A percentile compares a stretch with the other conserved stretches of the same genome.
phyloP scores from a whole-genome alignment of 1,140 invertebrate species.

The Thaumetopoea pityocampa region DNA sequence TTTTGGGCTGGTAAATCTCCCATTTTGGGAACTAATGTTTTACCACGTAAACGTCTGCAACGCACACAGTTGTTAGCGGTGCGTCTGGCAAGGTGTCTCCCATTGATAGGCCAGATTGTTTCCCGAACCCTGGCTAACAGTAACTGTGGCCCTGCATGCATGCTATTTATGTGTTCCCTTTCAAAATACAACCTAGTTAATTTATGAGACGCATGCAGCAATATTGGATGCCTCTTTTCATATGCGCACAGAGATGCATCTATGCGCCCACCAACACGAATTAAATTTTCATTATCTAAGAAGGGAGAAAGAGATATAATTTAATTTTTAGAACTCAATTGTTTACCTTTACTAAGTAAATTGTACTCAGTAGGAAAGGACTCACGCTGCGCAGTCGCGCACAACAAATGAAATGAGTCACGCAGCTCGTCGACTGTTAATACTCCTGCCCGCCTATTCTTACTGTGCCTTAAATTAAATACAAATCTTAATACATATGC shows the following conservation, averaged over 20 bases:
- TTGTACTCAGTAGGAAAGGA: conserved; percentile 12
- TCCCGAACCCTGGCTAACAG: conserved; percentile 18
- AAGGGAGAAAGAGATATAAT: conserved; percentile 11
- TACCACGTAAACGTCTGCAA: conserved; percentile 15
- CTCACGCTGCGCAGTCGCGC: neutral
- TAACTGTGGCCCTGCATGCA: conserved; percentile 25
- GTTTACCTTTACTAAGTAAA: neutral
- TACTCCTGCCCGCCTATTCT: conserved; percentile 9
- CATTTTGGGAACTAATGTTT: conserved; percentile 25
- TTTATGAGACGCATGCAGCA: conserved; percentile 18
- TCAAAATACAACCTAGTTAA: conserved; percentile 19
- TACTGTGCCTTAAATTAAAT: conserved; percentile 13
- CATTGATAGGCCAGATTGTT: conserved; percentile 20
- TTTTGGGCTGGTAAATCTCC: conserved; percentile 22
- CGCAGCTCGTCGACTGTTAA: conserved; percentile 6
- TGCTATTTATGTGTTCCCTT: conserved; percentile 14
- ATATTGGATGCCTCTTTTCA: conserved; percentile 13
- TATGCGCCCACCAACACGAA: conserved; percentile 12
- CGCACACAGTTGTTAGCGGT: conserved; percentile 15
- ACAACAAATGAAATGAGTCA: conserved; percentile 8
- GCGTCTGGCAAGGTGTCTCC: conserved; percentile 16
- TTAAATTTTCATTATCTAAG: conserved; percentile 5
- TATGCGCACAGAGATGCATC: neutral
- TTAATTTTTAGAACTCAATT: conserved; percentile 1
- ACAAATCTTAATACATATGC: conserved; percentile 16